Evolutionary conservation across 2,113 vertebrate species (phyloP).

Genomic region (Paracanthobrama guichenoti): DNA sequence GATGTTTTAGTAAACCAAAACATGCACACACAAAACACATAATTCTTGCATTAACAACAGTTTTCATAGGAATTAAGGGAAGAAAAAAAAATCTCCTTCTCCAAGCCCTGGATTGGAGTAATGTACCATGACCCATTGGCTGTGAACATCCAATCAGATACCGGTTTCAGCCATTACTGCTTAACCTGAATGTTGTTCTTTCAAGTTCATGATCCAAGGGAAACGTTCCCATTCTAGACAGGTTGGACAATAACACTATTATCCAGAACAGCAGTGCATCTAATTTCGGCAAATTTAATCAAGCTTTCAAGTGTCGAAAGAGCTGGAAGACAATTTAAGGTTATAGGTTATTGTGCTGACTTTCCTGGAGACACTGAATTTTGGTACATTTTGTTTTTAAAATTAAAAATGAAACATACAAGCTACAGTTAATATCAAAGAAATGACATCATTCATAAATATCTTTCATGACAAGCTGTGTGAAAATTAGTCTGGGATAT

Average conservation of each 20-base stretch:
- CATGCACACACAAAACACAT: background rate
- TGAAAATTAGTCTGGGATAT: background rate
- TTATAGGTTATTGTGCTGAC: background rate
- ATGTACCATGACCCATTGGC: slow-evolving; percentile 45
- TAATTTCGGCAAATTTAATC: slow-evolving; percentile 9
- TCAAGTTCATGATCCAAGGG: background rate
- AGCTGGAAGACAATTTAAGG: background rate
- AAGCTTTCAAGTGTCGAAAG: slow-evolving; percentile 12
- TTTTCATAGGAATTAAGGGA: background rate
- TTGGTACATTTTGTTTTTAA: background rate
- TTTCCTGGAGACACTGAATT: background rate
- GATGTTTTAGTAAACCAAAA: slow-evolving; percentile 36
- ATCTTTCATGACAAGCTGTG: background rate
- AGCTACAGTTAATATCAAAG: background rate
- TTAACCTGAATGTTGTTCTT: slow-evolving; percentile 1
- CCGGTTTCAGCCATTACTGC: slow-evolving; percentile 29
- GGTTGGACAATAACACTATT: background rate
- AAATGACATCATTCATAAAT: background rate
- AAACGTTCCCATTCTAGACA: slow-evolving; percentile 9
- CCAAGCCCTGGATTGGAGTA: slow-evolving; percentile 26
- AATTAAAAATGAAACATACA: background rate
- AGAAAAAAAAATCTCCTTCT: background rate
- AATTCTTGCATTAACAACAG: background rate
- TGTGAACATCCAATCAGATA: slow-evolving; percentile 33
- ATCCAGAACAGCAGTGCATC: slow-evolving; percentile 3